phyloP scores from a whole-genome alignment of 2,888 invertebrate species.

The Heliconius erato region DNA sequence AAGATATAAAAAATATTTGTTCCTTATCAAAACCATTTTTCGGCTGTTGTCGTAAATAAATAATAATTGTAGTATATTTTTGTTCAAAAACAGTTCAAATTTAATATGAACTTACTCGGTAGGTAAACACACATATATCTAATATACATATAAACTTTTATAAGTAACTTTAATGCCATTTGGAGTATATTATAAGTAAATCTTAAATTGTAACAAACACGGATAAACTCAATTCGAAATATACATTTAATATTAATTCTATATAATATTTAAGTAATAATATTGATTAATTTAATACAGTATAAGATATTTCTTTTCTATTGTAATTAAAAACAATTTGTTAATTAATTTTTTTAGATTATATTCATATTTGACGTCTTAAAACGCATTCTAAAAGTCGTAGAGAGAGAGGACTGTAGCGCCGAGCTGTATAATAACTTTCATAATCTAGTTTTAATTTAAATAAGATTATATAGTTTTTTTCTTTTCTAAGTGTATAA shows the following conservation, averaged over 20 bases:
- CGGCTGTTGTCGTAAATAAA: neutral
- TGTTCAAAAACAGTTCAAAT: neutral
- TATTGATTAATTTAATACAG: neutral
- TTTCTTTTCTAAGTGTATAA: no score
- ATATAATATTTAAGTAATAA: neutral
- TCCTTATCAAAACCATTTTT: no score
- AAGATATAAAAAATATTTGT: no score
- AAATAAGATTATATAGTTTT: no score
- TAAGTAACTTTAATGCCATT: constrained; percentile 56
- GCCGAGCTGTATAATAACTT: no score
- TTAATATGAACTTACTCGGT: constrained; percentile 22
- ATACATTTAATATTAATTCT: constrained; percentile 62
- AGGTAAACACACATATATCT: constrained; percentile 54
- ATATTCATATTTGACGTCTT: no score
- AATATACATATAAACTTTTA: constrained; percentile 54
- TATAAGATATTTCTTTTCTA: neutral
- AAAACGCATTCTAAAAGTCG: no score
- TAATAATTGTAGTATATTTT: constrained; percentile 5
- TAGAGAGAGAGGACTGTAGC: no score
- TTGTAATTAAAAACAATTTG: no score
- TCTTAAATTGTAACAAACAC: constrained; percentile 31
- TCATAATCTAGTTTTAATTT: no score
- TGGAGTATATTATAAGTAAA: constrained; percentile 50
- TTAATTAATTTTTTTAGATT: no score
- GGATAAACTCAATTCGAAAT: constrained; percentile 61